Conservation (phyloP, 2,797 vertebrate species). For the Muraenolepis orangiensis region DNA sequence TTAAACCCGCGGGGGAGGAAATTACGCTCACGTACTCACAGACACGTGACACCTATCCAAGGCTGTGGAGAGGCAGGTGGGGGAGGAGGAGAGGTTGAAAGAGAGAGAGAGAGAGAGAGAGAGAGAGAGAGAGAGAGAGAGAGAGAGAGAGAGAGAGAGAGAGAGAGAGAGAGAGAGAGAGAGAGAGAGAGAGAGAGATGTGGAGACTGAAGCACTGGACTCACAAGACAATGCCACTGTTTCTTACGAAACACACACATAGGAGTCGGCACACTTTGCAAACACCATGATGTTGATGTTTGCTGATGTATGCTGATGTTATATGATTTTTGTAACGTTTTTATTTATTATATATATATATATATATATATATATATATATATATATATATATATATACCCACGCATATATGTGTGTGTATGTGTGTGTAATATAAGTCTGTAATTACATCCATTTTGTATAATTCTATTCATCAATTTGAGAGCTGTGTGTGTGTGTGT, state of each 20-base stretch:
- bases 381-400: too few species aligned
- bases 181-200: constrained; percentile 55
- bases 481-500: too few species aligned
- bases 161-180: constrained; percentile 32
- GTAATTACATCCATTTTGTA: too few species aligned
- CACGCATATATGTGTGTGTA: not conserved
- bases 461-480: too few species aligned
- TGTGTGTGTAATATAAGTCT: not conserved
- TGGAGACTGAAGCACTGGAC: constrained; percentile 57
- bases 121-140: constrained; percentile 41
- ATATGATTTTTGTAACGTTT: not conserved
- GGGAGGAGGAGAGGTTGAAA: constrained; percentile 31
- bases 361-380: too few species aligned
- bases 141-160: constrained; percentile 49
- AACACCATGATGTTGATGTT: not conserved
- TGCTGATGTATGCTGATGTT: not conserved
- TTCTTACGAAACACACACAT: not conserved
- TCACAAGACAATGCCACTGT: constrained; percentile 37
- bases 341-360: not conserved
- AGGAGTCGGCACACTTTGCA: not conserved
- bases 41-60: constrained; percentile 62
- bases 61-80: constrained; percentile 56
- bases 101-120: constrained; percentile 36
- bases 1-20: constrained; percentile 7
- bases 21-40: constrained; percentile 71